A percentile compares a stretch with the other conserved stretches of the same genome.
phyloP scores from a whole-genome alignment of 2,797 vertebrate species.

The Enteromius paludinosus region DNA sequence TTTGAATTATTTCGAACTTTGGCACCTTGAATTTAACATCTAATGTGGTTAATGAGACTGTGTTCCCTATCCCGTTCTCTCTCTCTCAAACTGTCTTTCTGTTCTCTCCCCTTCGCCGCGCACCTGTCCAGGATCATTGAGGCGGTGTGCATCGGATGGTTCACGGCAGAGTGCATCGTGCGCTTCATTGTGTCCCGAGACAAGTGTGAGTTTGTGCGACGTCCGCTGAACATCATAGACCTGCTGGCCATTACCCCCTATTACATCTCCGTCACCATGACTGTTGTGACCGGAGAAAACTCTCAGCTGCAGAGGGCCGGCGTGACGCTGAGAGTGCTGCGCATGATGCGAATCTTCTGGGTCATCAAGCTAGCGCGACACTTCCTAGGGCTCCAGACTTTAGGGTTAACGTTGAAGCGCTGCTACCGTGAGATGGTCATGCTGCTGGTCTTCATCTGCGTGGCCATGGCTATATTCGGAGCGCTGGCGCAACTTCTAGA shows the following conservation, averaged over 20 bases:
- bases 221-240: constrained; percentile 91
- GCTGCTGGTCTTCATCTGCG: constrained; percentile 89
- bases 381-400: constrained; percentile 90
- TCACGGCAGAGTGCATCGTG: constrained; percentile 91
- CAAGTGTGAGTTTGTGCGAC: constrained; percentile 90
- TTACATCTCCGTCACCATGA: constrained; percentile 90
- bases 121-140: constrained; percentile 86
- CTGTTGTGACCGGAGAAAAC: constrained; percentile 87
- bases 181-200: constrained; percentile 90
- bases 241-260: constrained; percentile 89
- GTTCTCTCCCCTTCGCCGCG: constrained; percentile 34
- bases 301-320: constrained; percentile 89
- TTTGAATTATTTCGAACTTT: constrained; percentile 15
- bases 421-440: constrained; percentile 93
- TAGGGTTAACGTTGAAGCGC: constrained; percentile 88
- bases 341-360: constrained; percentile 94
- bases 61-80: not conserved
- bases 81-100: not conserved
- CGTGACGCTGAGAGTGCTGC: constrained; percentile 86
- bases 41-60: constrained; percentile 14
- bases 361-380: constrained; percentile 90
- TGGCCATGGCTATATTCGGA: constrained; percentile 91
- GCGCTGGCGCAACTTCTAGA: constrained; percentile 90
- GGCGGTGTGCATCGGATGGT: constrained; percentile 93
- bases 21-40: not conserved